Conservation (phyloP, 1,140 invertebrate species). For the Hydropsyche tenuis region DNA sequence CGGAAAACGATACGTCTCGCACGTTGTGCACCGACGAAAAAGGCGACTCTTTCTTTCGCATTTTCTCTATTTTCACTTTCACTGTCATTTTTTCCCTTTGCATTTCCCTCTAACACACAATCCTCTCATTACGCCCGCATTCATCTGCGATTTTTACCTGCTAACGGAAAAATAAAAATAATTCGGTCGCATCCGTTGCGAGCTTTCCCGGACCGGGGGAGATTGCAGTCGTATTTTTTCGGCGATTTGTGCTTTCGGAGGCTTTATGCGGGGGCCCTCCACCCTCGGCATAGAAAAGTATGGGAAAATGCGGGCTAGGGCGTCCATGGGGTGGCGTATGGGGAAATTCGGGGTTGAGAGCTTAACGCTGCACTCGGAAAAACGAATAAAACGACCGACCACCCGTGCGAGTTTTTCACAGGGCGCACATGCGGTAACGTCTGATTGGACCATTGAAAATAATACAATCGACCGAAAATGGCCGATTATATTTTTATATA, state of each 20-base stretch:
- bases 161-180: constrained; percentile 36
- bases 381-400: neutral
- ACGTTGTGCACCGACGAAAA: neutral
- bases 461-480: neutral
- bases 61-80: no score
- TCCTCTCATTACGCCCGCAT: constrained; percentile 46
- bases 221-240: constrained; percentile 45
- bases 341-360: neutral
- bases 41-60: constrained; percentile 8
- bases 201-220: constrained; percentile 14
- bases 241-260: constrained; percentile 39
- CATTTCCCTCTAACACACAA: no score
- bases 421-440: neutral
- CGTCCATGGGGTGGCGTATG: no score
- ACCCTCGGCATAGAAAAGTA: neutral
- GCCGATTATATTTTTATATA: no score
- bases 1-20: no score
- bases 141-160: constrained; percentile 28
- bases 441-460: constrained; percentile 10
- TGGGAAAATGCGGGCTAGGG: neutral
- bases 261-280: constrained; percentile 45
- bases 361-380: constrained; percentile 17
- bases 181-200: constrained; percentile 7
- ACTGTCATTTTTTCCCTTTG: no score
- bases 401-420: no score